Conservation (phyloP, 2,113 vertebrate species). For the Jacana jacana region DNA sequence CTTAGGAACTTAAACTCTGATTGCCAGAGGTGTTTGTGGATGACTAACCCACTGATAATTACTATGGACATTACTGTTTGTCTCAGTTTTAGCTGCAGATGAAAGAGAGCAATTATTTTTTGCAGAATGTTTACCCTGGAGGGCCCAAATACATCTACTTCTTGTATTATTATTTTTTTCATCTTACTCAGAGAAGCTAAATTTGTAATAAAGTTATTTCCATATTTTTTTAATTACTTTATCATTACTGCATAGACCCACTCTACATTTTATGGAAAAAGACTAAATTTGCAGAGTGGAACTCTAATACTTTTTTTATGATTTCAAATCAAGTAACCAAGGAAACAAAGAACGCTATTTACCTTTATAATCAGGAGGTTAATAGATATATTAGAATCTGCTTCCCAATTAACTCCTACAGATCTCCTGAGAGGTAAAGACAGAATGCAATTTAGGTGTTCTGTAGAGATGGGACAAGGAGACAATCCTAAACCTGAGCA, state of each 20-base stretch:
- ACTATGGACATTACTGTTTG: constrained; percentile 17
- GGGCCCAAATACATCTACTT: constrained; percentile 3
- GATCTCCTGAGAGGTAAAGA: neutral
- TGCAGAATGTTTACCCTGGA: constrained; percentile 49
- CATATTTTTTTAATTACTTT: neutral
- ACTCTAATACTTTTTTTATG: neutral
- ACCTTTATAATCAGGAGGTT: neutral
- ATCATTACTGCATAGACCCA: neutral
- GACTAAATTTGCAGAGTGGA: neutral
- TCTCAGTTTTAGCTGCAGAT: constrained; percentile 1
- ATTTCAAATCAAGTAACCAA: neutral
- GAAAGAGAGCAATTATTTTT: constrained; percentile 45
- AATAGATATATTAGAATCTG: neutral
- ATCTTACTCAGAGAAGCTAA: neutral
- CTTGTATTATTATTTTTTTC: neutral
- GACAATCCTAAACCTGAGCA: neutral
- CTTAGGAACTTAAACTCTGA: neutral
- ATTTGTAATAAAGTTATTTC: neutral
- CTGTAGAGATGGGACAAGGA: neutral
- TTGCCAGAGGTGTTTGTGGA: constrained; percentile 40
- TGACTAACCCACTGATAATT: constrained; percentile 47
- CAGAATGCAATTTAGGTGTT: neutral
- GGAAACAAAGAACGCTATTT: neutral
- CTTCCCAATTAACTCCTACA: neutral
- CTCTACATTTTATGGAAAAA: neutral